These are phyloP conservation scores for Cyclura pinguis DNA, from an alignment of 2,797 vertebrate genomes.

Conservation along the genomic window DNA sequence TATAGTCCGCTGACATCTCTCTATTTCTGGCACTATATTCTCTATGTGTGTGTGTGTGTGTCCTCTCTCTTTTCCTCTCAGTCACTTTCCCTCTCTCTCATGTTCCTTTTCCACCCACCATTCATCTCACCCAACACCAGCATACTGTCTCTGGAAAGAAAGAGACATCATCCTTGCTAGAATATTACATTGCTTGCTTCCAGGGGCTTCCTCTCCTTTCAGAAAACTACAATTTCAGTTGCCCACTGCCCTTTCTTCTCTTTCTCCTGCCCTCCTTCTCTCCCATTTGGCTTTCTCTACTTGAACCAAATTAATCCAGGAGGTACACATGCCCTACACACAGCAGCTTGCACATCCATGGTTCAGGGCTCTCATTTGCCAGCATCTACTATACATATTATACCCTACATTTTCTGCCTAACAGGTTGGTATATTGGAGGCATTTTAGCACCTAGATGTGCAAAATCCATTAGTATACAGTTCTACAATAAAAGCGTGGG, in stretches of 20 bases:
- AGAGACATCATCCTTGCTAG: not conserved
- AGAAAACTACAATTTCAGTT: not conserved
- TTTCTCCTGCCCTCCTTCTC: not conserved
- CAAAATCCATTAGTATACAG: constrained; percentile 10
- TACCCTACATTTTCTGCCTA: not conserved
- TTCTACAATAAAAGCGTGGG: constrained; percentile 11
- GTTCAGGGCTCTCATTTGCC: not conserved
- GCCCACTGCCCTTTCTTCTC: not conserved
- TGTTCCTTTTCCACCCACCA: too few species aligned
- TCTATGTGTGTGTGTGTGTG: not conserved
- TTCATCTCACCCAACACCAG: not conserved
- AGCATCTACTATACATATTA: not conserved
- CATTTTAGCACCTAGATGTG: not conserved
- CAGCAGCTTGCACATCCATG: too few species aligned
- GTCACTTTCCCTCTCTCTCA: not conserved
- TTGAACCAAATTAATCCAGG: not conserved
- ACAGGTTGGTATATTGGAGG: not conserved
- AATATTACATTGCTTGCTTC: too few species aligned
- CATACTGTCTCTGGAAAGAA: too few species aligned
- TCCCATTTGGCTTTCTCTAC: not conserved
- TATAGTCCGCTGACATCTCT: too few species aligned
- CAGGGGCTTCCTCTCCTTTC: too few species aligned
- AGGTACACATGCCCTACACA: not conserved
- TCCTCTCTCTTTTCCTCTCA: not conserved
- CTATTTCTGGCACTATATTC: too few species aligned